Base-by-base conservation (phyloP, 2,113 vertebrate genomes). In the Melanocharis versteri region DNA sequence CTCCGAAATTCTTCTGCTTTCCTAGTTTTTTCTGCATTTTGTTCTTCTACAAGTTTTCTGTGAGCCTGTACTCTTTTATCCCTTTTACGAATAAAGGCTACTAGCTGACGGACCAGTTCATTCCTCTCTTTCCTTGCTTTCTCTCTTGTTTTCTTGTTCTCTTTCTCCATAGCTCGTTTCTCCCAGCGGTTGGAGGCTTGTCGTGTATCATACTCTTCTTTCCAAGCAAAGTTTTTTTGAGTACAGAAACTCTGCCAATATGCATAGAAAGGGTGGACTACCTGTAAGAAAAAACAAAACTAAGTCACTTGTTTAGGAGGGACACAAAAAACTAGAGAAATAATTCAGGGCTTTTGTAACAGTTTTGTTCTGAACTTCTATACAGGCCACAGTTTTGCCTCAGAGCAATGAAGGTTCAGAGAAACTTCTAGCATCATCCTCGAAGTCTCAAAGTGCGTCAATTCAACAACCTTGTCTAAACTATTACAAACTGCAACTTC, bases 241-340 rank as follows among this genome's bases (percentile, higher is more conserved):
- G 99, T 99, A 95, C 99, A 99, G 96, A 99, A 99, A 94, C 99
- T 99, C 97, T 99, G 99, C 99, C 99, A 99, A 93, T 98, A 98
- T 23, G 98, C 99, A 18, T 99, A 99, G 97, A 99, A 99, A 70
- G 98, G 97, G 39, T 99, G 99, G 33, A 99, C 99, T 6, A 99
- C 98, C 99, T 99, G 77, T 27, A 68, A 45, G 35, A 45, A 75
- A 35, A 68, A 27, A 14, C 12, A 35, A 35, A 50, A 58, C 1
- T 4, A 50, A 58, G 64, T 64, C 24, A 54, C 13, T 60, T 56
- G 15, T 51, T 82, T 15, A 45, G 15, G 7, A 51, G 4, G 4
- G n/a, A n/a, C 11, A 51, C 20, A 47, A 71, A 71, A 89, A 77
- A 4, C 4, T 2, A 28, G 10, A 44, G 7, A 47, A 70, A 19